Evolutionary conservation across 2,888 invertebrate genomes (phyloP).

Genomic region (Lacanobia oleracea): DNA sequence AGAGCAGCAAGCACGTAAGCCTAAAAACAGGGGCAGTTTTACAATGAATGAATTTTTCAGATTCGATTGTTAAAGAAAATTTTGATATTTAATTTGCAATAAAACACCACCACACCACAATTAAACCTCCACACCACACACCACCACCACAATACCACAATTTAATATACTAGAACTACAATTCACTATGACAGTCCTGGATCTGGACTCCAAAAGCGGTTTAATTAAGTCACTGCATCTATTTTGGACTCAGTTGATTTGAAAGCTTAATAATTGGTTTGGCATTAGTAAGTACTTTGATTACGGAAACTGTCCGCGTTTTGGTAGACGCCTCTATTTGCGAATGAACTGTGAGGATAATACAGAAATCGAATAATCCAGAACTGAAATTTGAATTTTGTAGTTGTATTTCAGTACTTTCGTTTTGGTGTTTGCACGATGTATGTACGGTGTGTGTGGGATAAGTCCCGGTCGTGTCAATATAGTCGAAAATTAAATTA

Average conservation of each 20-base stretch:
- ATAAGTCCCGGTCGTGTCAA: no score
- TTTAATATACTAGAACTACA: no score
- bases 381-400: not conserved
- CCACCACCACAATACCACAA: no score
- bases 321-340: slow-evolving; percentile 23
- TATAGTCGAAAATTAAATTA: no score
- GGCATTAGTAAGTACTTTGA: slow-evolving; percentile 18
- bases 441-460: no score
- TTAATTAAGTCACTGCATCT: slow-evolving; percentile 33
- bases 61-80: no score
- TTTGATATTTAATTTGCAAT: no score
- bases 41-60: no score
- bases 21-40: no score
- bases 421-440: not conserved
- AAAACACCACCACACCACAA: no score
- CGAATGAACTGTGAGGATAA: not conserved
- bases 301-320: slow-evolving; percentile 24
- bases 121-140: no score
- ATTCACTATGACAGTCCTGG: not conserved
- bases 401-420: not conserved
- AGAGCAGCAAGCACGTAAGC: no score
- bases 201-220: slow-evolving; percentile 28
- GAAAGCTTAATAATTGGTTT: slow-evolving; percentile 44
- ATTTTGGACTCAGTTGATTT: slow-evolving; percentile 29
- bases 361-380: not conserved